Percentiles rank a stretch among this genome's conserved stretches.
These are phyloP conservation scores for Willowsia nigromaculata DNA, from an alignment of 2,888 invertebrate genomes.

Conservation along the genomic window DNA sequence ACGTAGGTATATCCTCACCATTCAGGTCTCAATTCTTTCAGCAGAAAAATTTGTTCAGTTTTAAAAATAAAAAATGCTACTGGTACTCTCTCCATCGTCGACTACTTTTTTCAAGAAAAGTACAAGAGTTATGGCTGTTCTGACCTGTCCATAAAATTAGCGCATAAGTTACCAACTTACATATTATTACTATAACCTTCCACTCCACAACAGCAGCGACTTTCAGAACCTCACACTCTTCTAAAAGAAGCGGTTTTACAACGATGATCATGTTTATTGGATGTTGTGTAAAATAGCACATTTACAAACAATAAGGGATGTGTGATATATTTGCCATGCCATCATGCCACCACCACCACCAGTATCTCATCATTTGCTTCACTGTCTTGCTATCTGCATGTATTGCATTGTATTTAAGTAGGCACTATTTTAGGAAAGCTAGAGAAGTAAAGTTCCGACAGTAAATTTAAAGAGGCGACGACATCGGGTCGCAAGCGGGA, in stretches of 20 bases:
- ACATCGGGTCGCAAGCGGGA: conserved; percentile 53
- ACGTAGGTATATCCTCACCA: too few relatives aligned
- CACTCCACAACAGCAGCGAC: too few relatives aligned
- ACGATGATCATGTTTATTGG: neutral
- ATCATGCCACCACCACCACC: too few relatives aligned
- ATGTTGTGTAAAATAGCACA: neutral
- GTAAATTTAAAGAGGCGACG: conserved; percentile 63
- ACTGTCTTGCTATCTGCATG: too few relatives aligned
- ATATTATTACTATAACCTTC: too few relatives aligned
- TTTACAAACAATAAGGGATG: conserved; percentile 26
- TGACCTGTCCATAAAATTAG: conserved; percentile 54
- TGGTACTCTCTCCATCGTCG: neutral
- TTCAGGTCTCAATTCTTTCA: too few relatives aligned
- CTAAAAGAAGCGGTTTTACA: neutral
- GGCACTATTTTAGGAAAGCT: neutral
- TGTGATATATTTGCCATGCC: too few relatives aligned
- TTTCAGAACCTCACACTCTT: too few relatives aligned
- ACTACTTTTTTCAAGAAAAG: neutral
- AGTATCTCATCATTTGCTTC: neutral
- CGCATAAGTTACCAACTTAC: neutral
- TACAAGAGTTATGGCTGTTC: conserved; percentile 33
- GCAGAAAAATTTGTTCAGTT: too few relatives aligned
- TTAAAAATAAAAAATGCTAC: neutral
- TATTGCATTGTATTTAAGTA: neutral
- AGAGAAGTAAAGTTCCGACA: conserved; percentile 27